Evolutionary conservation across 2,888 invertebrate genomes (phyloP).

Genomic region (Margaritifera margaritifera): DNA sequence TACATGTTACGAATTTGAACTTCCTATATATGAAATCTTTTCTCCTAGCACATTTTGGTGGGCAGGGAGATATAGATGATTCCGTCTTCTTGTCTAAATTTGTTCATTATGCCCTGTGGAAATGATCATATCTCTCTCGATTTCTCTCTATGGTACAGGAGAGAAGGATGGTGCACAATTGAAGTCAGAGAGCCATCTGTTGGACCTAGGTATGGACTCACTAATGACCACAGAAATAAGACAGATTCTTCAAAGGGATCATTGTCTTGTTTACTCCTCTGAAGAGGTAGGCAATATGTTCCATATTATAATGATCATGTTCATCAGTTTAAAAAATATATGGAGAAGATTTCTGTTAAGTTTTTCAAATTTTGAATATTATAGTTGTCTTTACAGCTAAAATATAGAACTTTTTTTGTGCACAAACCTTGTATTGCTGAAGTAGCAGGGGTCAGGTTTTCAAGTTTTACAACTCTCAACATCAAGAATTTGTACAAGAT

Average conservation of each 20-base stretch:
- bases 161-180: slow-evolving; percentile 87
- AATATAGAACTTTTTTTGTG: too few relatives aligned
- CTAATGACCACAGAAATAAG: slow-evolving; percentile 99
- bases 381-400: too few relatives aligned
- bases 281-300: slow-evolving; percentile 85
- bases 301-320: slow-evolving; percentile 2
- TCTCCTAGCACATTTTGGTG: too few relatives aligned
- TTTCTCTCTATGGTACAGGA: slow-evolving; percentile 74
- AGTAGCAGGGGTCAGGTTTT: too few relatives aligned
- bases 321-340: neutral
- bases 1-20: too few relatives aligned
- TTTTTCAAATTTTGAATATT: too few relatives aligned
- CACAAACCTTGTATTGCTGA: too few relatives aligned
- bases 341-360: too few relatives aligned
- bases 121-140: neutral
- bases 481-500: too few relatives aligned
- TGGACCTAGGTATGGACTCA: slow-evolving; percentile 98
- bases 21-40: too few relatives aligned
- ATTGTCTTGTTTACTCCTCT: slow-evolving; percentile 90
- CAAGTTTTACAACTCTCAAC: too few relatives aligned
- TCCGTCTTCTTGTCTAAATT: neutral
- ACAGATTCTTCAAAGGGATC: slow-evolving; percentile 92
- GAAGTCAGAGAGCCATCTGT: slow-evolving; percentile 84
- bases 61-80: neutral
- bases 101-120: neutral